Conservation (phyloP, 1,140 invertebrate genomes). For the Zaprionus davidi region DNA sequence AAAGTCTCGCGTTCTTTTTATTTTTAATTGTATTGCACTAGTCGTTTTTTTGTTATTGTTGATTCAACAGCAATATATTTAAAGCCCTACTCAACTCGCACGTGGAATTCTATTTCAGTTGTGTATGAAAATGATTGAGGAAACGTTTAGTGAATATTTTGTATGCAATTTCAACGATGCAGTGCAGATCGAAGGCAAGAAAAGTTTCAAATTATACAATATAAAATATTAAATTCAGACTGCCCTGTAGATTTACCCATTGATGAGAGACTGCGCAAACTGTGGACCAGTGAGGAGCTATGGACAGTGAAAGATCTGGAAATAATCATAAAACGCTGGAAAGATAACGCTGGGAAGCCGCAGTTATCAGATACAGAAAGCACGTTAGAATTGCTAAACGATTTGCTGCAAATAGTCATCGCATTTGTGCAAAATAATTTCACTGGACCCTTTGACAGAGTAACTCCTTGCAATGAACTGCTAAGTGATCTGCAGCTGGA, state of each 20-base stretch:
- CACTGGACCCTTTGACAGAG: conserved; percentile 88
- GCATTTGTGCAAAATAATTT: conserved; percentile 93
- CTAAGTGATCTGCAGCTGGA: conserved; percentile 29
- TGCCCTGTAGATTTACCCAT: conserved; percentile 27
- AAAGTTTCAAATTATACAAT: too few species aligned
- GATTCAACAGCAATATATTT: not conserved
- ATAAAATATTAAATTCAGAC: not conserved
- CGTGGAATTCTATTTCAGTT: not conserved
- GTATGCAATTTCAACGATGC: conserved; percentile 70
- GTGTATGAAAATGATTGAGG: conserved; percentile 48
- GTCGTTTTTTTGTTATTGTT: not conserved
- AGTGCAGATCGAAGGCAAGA: conserved; percentile 40
- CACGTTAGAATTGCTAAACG: conserved; percentile 19
- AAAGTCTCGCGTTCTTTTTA: not conserved
- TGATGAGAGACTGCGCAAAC: conserved; percentile 44
- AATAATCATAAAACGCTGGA: conserved; percentile 43
- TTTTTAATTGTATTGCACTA: not conserved
- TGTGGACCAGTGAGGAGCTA: conserved; percentile 48
- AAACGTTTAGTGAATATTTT: conserved; percentile 52
- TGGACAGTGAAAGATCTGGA: conserved; percentile 56
- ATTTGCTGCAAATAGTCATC: conserved; percentile 85
- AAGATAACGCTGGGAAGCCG: not conserved
- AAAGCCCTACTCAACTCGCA: not conserved
- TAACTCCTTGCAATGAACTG: conserved; percentile 46
- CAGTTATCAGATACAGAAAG: not conserved